Evolutionary conservation across 1,140 invertebrate species (phyloP).

Genomic region (Tetraneura akinire): DNA sequence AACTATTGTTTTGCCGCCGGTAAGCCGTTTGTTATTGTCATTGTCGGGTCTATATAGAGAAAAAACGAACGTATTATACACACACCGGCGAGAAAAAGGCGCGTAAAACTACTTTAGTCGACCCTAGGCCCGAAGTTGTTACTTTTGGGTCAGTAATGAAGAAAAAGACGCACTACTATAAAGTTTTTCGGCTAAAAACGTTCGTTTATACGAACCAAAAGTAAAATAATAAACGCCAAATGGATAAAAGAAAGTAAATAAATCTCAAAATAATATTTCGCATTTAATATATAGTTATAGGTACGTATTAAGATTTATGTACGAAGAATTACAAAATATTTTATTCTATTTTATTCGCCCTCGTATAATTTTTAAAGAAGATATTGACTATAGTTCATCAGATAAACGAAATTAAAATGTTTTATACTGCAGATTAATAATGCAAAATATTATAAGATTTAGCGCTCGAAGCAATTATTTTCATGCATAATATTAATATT

Average conservation of each 20-base stretch:
- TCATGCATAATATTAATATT: too few species aligned
- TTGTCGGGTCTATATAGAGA: not conserved
- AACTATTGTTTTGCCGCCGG: slow-evolving; percentile 32
- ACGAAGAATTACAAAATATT: not conserved
- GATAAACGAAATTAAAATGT: not conserved
- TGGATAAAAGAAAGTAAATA: not conserved
- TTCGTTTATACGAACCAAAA: not conserved
- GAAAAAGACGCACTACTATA: slow-evolving; percentile 21
- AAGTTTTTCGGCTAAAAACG: slow-evolving; percentile 33
- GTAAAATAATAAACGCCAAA: slow-evolving; percentile 2
- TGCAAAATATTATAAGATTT: too few species aligned
- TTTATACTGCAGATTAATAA: too few species aligned
- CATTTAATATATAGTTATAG: not conserved
- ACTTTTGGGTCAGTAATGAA: slow-evolving; percentile 35
- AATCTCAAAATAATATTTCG: slow-evolving; percentile 14
- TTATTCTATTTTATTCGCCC: not conserved
- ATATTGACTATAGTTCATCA: not conserved
- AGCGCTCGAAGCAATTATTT: too few species aligned
- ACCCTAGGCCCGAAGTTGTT: not conserved
- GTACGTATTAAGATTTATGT: too few species aligned
- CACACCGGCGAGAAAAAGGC: not conserved
- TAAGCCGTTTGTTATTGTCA: slow-evolving; percentile 44
- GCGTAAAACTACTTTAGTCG: slow-evolving; percentile 44
- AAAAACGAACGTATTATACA: not conserved
- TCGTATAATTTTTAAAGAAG: not conserved